A percentile compares a stretch with the other conserved stretches of the same genome.
Conservation (phyloP, 1,140 invertebrate genomes). For the Eubasilissa regina region DNA sequence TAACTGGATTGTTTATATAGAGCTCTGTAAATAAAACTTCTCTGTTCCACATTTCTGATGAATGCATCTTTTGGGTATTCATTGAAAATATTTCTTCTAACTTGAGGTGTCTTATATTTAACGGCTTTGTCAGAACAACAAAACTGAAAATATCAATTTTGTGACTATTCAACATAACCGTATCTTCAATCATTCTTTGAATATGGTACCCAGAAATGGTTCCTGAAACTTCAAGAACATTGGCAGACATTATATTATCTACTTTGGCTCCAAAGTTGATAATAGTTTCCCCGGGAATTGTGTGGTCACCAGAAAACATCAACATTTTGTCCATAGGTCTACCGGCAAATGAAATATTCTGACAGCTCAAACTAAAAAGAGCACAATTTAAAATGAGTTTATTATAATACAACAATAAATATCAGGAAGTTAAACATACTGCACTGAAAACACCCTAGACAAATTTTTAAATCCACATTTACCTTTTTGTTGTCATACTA, state of each 20-base stretch:
- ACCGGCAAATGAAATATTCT: conserved; percentile 45
- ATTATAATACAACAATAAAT: no score
- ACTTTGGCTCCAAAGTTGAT: conserved; percentile 42
- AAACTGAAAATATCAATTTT: conserved; percentile 31
- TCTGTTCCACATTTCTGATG: conserved; percentile 42
- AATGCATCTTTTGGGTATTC: conserved; percentile 44
- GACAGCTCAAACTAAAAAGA: conserved; percentile 50
- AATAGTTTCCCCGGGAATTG: conserved; percentile 29
- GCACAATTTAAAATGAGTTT: background rate
- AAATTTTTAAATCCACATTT: background rate
- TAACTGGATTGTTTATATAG: conserved; percentile 49
- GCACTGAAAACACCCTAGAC: no score
- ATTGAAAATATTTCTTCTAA: conserved; percentile 27
- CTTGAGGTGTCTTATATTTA: conserved; percentile 36
- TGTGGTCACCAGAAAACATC: conserved; percentile 18
- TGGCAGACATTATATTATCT: conserved; percentile 24
- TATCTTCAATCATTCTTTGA: conserved; percentile 44
- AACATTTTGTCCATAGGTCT: conserved; percentile 34
- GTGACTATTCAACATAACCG: conserved; percentile 41
- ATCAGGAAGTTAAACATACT: no score
- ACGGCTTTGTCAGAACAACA: conserved; percentile 38
- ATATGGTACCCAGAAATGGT: conserved; percentile 33
- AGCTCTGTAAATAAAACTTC: conserved; percentile 47
- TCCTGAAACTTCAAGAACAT: conserved; percentile 17
- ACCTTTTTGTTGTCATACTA: conserved; percentile 50